Percentiles rank a stretch among this genome's conserved stretches.
These are phyloP conservation scores for Clarias platycephalus DNA, from an alignment of 2,797 vertebrate species.

Conservation along the genomic window DNA sequence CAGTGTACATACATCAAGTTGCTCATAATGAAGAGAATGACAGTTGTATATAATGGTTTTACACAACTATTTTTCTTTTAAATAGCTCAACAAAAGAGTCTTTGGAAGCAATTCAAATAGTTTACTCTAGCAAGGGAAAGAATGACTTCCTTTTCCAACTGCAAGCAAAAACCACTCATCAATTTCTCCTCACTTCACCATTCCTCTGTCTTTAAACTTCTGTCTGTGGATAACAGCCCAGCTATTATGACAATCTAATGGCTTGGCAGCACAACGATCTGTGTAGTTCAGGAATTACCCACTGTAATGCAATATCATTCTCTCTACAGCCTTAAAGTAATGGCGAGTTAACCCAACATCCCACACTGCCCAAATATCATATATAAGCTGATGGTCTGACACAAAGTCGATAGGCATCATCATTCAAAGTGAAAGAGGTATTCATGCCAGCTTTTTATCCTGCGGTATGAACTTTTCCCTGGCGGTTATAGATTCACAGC, in stretches of 20 bases:
- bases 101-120: neutral
- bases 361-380: slow-evolving; percentile 32
- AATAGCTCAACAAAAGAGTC: neutral
- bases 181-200: slow-evolving; percentile 13
- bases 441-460: slow-evolving; percentile 6
- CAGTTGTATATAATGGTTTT: neutral
- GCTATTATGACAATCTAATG: slow-evolving; percentile 47
- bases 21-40: too few species aligned
- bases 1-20: too few species aligned
- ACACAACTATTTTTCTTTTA: neutral
- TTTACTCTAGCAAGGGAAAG: neutral
- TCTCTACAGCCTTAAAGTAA: slow-evolving; percentile 3
- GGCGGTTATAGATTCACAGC: neutral
- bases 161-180: neutral
- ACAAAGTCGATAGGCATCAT: slow-evolving; percentile 38
- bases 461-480: slow-evolving; percentile 9
- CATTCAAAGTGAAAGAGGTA: slow-evolving; percentile 28
- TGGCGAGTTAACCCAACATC: slow-evolving; percentile 19
- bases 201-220: slow-evolving; percentile 5
- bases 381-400: slow-evolving; percentile 23
- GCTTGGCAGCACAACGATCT: slow-evolving; percentile 16
- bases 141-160: neutral
- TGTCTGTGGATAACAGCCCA: slow-evolving; percentile 37
- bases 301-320: neutral
- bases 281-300: slow-evolving; percentile 11